These are phyloP conservation scores for Apeltes quadracus DNA, from an alignment of 2,113 vertebrate species.

Conservation along the genomic window DNA sequence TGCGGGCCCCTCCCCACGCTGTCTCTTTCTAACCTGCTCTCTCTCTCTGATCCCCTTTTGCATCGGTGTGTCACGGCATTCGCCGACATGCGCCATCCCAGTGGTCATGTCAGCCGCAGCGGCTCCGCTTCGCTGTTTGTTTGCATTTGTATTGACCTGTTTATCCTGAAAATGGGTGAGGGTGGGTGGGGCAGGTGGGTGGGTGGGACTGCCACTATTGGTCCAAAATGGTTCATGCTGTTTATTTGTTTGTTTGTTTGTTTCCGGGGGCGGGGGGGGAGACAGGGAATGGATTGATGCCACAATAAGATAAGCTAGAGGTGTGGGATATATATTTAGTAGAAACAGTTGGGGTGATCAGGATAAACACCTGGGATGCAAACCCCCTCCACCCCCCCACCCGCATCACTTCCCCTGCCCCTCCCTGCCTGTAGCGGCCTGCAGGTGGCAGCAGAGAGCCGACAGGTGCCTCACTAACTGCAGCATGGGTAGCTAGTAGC, in stretches of 20 bases:
- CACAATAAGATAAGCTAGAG: conserved; percentile 63
- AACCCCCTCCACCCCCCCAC: conserved; percentile 52
- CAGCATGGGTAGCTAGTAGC: conserved; percentile 66
- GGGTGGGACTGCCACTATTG: neutral
- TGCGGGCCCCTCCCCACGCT: conserved; percentile 31
- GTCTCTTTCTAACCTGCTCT: conserved; percentile 42
- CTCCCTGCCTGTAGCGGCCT: conserved; percentile 43
- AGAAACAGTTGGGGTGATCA: conserved; percentile 45
- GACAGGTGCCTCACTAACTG: conserved; percentile 56
- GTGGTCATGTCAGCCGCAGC: conserved; percentile 64
- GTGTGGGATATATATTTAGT: conserved; percentile 10
- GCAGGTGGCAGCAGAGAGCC: conserved; percentile 50
- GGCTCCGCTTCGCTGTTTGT: conserved; percentile 62
- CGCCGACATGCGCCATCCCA: conserved; percentile 63
- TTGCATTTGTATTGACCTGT: conserved; percentile 56
- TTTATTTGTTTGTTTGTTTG: conserved; percentile 1
- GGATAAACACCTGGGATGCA: conserved; percentile 85
- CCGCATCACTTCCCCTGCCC: conserved; percentile 12
- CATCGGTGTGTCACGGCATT: conserved; percentile 70
- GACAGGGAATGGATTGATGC: neutral
- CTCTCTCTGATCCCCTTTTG: conserved; percentile 64
- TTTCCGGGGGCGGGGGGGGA: neutral
- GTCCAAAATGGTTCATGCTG: neutral
- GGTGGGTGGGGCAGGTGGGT: neutral
- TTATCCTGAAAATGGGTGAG: conserved; percentile 78